Conservation (phyloP, 2,113 vertebrate genomes). For the Pseudopipra pipra region DNA sequence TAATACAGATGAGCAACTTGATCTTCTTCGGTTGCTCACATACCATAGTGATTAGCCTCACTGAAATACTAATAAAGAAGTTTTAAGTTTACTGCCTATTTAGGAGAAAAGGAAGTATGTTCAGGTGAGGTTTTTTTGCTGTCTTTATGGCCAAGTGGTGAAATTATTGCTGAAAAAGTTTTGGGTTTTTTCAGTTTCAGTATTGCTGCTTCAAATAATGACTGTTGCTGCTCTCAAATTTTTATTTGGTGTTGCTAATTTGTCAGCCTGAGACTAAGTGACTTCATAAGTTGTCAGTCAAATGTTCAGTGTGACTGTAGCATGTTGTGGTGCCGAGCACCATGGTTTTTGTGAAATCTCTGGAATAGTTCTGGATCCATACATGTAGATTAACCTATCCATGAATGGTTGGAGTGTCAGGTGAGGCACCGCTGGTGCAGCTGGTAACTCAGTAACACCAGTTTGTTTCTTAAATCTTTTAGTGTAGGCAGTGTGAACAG, state of each 20-base stretch:
- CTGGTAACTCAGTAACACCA: not conserved
- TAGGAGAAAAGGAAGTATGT: not conserved
- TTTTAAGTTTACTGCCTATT: not conserved
- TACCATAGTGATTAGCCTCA: slow-evolving; percentile 15
- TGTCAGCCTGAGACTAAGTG: not conserved
- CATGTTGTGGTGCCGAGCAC: not conserved
- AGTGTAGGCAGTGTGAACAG: not conserved
- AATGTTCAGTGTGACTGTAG: not conserved
- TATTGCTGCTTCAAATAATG: not conserved
- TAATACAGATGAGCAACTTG: slow-evolving; percentile 41
- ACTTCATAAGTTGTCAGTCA: not conserved
- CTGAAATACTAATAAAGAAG: not conserved
- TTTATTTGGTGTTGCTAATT: not conserved
- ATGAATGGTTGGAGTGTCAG: not conserved
- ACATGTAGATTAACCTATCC: rapidly evolving
- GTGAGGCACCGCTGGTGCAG: not conserved
- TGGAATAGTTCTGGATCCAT: not conserved
- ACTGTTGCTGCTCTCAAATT: rapidly evolving
- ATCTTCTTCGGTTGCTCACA: slow-evolving; percentile 1
- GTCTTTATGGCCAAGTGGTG: not conserved
- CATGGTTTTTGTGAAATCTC: not conserved
- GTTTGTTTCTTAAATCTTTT: not conserved
- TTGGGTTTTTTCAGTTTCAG: not conserved
- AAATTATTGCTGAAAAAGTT: not conserved
- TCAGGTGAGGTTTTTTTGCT: not conserved